phyloP scores from a whole-genome alignment of 1,140 invertebrate genomes.

The Mizuhopecten yessoensis region DNA sequence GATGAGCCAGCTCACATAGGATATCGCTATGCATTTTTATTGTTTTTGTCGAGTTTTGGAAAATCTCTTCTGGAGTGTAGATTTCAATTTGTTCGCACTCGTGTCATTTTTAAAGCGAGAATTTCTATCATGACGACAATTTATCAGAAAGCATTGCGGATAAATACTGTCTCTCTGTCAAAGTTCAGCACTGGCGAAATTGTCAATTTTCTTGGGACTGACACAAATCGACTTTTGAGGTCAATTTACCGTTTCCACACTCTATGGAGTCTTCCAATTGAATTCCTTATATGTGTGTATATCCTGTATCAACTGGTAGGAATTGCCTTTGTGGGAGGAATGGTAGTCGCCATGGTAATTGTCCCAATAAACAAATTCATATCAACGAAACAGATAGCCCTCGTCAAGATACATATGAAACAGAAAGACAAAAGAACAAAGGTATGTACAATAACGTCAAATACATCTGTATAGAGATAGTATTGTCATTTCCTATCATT shows the following conservation, averaged over 20 bases:
- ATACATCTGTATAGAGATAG: no score
- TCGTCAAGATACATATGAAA: not conserved
- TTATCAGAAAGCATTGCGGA: not conserved
- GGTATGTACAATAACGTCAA: not conserved
- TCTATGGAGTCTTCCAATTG: not conserved
- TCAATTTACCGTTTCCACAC: not conserved
- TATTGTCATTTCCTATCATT: no score
- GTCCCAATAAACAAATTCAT: not conserved
- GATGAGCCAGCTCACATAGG: not conserved
- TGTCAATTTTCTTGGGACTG: not conserved
- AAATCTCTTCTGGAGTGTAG: not conserved
- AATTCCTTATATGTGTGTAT: not conserved
- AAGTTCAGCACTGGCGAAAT: conserved; percentile 17
- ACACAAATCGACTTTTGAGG: not conserved
- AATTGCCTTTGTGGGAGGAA: not conserved
- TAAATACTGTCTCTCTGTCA: not conserved
- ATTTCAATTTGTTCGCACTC: not conserved
- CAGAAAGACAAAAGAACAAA: not conserved
- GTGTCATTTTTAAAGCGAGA: not conserved
- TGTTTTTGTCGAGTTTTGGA: not conserved
- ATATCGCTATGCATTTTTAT: not conserved
- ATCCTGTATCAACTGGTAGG: not conserved
- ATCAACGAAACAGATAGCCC: not conserved
- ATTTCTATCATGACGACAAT: not conserved
- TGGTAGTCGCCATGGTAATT: not conserved